Conservation (phyloP, 2,113 vertebrate species). For the Phainopepla nitens region DNA sequence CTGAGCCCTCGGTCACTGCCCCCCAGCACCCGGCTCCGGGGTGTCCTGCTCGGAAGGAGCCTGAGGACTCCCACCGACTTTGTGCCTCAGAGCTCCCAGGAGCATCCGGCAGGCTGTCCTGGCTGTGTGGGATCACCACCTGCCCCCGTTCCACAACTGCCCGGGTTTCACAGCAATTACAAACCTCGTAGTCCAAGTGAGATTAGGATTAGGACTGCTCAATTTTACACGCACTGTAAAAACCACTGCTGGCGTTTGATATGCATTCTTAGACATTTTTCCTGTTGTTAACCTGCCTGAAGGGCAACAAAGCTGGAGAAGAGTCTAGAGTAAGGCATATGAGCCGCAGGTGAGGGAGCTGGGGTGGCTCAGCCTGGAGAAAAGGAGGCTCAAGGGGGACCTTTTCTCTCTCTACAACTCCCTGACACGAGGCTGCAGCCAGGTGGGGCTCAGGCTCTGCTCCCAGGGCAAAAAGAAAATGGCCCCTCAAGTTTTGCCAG, state of each 20-base stretch:
- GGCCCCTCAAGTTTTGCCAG: not conserved
- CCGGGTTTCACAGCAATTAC: not conserved
- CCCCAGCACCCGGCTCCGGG: not conserved
- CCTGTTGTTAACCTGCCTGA: not conserved
- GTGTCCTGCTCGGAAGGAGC: not conserved
- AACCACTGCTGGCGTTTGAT: not conserved
- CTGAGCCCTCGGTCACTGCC: too few species aligned
- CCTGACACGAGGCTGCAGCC: not conserved
- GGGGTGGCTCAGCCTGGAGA: not conserved
- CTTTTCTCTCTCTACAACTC: not conserved
- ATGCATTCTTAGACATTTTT: not conserved
- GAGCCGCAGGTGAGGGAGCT: not conserved
- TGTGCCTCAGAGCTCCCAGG: not conserved
- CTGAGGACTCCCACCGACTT: accelerated
- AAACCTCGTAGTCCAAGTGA: not conserved
- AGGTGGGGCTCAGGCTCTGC: not conserved
- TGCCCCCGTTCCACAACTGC: not conserved
- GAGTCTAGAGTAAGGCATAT: not conserved
- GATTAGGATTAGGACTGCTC: not conserved
- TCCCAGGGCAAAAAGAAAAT: not conserved
- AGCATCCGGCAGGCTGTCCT: not conserved
- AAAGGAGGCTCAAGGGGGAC: not conserved
- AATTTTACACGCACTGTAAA: accelerated
- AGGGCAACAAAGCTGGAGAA: not conserved
- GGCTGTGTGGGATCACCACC: not conserved